Base-by-base conservation (phyloP, 2,797 vertebrate genomes). In the Pangasius krempfi region DNA sequence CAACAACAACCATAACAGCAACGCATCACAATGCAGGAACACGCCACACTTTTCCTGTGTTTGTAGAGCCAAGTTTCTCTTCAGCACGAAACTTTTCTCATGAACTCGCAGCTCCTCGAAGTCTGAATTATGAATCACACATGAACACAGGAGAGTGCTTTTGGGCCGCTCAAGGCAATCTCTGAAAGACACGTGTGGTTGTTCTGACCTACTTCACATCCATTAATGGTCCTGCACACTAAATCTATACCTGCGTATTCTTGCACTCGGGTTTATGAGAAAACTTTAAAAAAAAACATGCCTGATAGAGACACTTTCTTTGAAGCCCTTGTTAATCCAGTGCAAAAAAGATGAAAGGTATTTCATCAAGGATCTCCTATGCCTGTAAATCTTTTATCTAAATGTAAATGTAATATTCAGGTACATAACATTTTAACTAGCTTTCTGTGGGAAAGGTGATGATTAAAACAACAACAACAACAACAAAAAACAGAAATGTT, bases 61-160 rank as follows among this genome's bases (percentile, higher is more conserved):
- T 62, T 62, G 40, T 64, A 56, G n/a, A 80, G 78, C 78, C n/a
- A 18, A 76, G 54, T 54, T 80, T 68, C 44, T 14, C 10, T 54
- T 64, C 62, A 12, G 76, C 30, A 27, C 4, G 7, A 37, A 87
- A 52, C 10, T 33, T 89, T 81, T 27, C 84, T 44, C 73, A 40
- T 66, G 50, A 90, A 60, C 76, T 2, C 14, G 18, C 60, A 62
- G 18, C 50, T 87, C 80, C 33, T 70, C 81, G 52, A 37, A 50
- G 44, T 73, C 50, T 90, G 85, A 91, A 90, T 91, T 90, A 91
- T 91, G 84, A 88, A 92, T 91, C 64, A 87, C 37, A 56, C 66
- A 44, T 82, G 89, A 91, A 89, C 82, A 89, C 85, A 84, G 25
- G 47, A 72, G 60, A 37, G 78, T 72, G 50, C 82, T 85, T 89